Percentiles rank a stretch among this genome's conserved stretches.
Conservation (phyloP, 2,113 vertebrate genomes). For the Chrysemys picta region DNA sequence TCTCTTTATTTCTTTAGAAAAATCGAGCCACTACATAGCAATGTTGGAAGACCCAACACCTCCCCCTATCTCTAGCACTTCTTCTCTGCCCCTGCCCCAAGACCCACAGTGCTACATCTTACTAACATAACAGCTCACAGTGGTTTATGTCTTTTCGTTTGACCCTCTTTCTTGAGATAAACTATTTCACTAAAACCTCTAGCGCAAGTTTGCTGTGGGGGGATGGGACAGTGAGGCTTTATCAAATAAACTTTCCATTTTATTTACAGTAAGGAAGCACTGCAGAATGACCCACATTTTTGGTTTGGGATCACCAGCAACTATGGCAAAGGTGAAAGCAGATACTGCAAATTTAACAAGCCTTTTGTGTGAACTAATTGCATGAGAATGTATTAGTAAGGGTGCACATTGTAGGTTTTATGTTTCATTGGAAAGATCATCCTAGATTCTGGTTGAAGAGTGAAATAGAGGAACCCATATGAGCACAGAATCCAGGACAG, state of each 20-base stretch:
- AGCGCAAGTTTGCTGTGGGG: background rate
- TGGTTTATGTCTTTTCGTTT: background rate
- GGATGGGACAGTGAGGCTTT: constrained; percentile 12
- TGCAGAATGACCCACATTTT: constrained; percentile 63
- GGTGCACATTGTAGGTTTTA: constrained; percentile 87
- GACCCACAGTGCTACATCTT: background rate
- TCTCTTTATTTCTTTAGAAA: constrained; percentile 20
- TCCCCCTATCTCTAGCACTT: constrained; percentile 4
- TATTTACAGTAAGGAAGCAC: constrained; percentile 65
- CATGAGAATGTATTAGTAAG: constrained; percentile 92
- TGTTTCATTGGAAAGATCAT: constrained; percentile 85
- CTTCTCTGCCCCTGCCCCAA: background rate
- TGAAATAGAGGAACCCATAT: constrained; percentile 77
- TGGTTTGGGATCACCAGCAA: constrained; percentile 73
- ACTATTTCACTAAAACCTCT: background rate
- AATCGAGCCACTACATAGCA: background rate
- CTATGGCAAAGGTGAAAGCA: constrained; percentile 80
- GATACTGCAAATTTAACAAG: constrained; percentile 91
- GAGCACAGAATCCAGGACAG: constrained; percentile 75
- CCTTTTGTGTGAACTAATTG: constrained; percentile 94
- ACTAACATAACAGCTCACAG: background rate
- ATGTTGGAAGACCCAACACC: background rate
- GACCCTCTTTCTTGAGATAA: background rate
- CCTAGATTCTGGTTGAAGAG: constrained; percentile 77
- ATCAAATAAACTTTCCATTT: constrained; percentile 66